phyloP scores from a whole-genome alignment of 1,140 invertebrate genomes.

The Sitobion miscanthi region DNA sequence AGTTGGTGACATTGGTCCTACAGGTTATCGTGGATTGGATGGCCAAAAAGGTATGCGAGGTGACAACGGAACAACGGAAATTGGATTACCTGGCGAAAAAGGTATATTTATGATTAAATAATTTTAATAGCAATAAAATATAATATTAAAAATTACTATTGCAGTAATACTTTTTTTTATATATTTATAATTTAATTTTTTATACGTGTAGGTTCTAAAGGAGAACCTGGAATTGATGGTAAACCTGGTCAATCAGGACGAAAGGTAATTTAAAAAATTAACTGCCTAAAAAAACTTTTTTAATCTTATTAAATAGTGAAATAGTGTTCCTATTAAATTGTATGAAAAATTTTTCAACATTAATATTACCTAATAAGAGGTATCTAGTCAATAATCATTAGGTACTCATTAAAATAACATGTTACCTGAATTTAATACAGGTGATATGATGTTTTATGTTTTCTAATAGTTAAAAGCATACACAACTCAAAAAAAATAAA shows the following conservation, averaged over 20 bases:
- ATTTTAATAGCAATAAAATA: background rate
- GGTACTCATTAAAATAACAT: no score
- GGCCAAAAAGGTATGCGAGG: constrained; percentile 60
- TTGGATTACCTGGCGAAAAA: constrained; percentile 66
- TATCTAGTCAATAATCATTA: no score
- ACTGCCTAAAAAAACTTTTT: background rate
- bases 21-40: constrained; percentile 61
- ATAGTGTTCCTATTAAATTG: background rate
- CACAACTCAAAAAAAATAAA: no score
- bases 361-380: no score
- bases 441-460: no score
- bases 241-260: constrained; percentile 63
- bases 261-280: constrained; percentile 59
- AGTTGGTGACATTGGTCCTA: constrained; percentile 59
- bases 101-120: constrained; percentile 61
- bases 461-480: no score
- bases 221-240: constrained; percentile 57
- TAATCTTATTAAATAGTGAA: background rate
- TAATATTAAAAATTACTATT: background rate
- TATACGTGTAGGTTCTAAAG: constrained; percentile 34
- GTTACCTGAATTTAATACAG: no score
- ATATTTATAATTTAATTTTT: background rate
- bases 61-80: constrained; percentile 54
- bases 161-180: background rate
- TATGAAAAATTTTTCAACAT: background rate